Conservation (phyloP, 1,140 invertebrate genomes). For the Uloborus diversus region DNA sequence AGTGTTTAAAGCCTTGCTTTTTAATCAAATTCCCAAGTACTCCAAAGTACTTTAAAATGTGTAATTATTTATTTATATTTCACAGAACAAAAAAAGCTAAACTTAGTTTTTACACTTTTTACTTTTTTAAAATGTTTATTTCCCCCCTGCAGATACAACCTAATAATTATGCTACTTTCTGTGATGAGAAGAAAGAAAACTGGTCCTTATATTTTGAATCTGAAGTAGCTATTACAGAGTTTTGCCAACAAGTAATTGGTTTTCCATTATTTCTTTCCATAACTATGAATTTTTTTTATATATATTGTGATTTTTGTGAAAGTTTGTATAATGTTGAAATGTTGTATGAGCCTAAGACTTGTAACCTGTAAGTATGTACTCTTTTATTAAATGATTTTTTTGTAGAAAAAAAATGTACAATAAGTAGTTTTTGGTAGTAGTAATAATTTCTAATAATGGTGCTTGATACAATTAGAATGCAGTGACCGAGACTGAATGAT, state of each 20-base stretch:
- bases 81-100: not conserved
- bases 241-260: slow-evolving; percentile 65
- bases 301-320: too few relatives aligned
- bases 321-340: too few relatives aligned
- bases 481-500: too few relatives aligned
- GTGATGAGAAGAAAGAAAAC: slow-evolving; percentile 64
- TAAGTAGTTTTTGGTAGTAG: not conserved
- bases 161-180: slow-evolving; percentile 67
- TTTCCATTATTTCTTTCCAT: not conserved
- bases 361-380: not conserved
- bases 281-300: not conserved
- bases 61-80: too few relatives aligned
- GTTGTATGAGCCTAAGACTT: too few relatives aligned
- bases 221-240: slow-evolving; percentile 61
- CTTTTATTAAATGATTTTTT: not conserved
- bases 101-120: slow-evolving; percentile 26
- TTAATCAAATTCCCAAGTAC: too few relatives aligned
- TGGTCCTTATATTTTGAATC: slow-evolving; percentile 67
- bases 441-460: too few relatives aligned
- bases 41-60: too few relatives aligned
- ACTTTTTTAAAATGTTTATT: not conserved
- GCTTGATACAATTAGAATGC: too few relatives aligned
- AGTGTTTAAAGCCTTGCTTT: too few relatives aligned
- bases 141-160: slow-evolving; percentile 63
- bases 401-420: not conserved